Evolutionary conservation across 2,797 vertebrate genomes (phyloP).

Genomic region (Catostomus latipinnis): DNA sequence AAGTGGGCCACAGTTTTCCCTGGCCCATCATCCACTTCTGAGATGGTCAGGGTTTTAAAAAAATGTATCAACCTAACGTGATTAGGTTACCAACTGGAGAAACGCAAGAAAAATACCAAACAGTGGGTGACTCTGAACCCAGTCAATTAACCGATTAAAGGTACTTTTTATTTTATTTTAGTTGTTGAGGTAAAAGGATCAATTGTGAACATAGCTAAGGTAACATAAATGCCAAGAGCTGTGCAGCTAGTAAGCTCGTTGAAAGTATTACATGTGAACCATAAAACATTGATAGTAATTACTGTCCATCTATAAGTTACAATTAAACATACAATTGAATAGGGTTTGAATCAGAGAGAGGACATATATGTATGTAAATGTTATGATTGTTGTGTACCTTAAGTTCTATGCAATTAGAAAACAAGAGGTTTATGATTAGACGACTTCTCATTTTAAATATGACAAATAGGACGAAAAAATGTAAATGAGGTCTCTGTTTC

Average conservation of each 20-base stretch:
- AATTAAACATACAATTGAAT: constrained; percentile 4
- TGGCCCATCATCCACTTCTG: constrained; percentile 77
- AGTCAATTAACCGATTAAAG: constrained; percentile 73
- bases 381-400: background rate
- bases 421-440: constrained; percentile 21
- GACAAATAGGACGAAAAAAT: too few species aligned
- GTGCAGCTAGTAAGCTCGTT: background rate
- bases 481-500: too few species aligned
- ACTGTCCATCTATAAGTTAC: background rate
- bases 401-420: background rate
- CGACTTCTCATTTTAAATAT: background rate
- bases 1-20: constrained; percentile 73
- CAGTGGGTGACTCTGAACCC: constrained; percentile 79
- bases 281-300: constrained; percentile 30
- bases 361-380: background rate
- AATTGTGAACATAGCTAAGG: background rate
- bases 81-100: constrained; percentile 80
- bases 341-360: background rate
- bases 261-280: constrained; percentile 1
- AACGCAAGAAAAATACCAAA: constrained; percentile 81
- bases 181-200: background rate
- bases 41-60: constrained; percentile 77
- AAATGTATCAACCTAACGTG: constrained; percentile 79
- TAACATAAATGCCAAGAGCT: background rate
- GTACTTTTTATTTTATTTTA: constrained; percentile 60